A percentile compares a stretch with the other conserved stretches of the same genome.
Evolutionary conservation across 1,140 invertebrate species (phyloP).

Genomic region (Eriosoma lanigerum): DNA sequence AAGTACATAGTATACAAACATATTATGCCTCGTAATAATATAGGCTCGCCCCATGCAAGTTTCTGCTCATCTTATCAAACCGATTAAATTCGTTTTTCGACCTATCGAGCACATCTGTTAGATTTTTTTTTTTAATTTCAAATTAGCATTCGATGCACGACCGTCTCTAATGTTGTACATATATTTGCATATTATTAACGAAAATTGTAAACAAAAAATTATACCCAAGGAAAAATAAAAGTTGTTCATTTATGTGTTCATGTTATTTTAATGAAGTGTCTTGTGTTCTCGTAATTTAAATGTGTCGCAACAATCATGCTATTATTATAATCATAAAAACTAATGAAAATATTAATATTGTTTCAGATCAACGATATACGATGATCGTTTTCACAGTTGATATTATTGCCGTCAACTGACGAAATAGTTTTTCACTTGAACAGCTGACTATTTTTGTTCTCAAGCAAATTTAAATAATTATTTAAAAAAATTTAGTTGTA

Average conservation of each 20-base stretch:
- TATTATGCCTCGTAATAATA: neutral
- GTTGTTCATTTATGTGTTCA: too few species aligned
- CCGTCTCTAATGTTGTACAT: neutral
- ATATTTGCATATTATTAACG: conserved; percentile 9
- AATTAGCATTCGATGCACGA: neutral
- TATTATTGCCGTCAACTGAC: neutral
- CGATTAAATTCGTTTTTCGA: neutral
- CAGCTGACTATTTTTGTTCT: conserved; percentile 32
- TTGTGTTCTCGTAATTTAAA: too few species aligned
- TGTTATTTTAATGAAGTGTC: too few species aligned
- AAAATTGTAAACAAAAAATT: too few species aligned
- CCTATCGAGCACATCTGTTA: neutral
- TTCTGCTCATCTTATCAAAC: neutral
- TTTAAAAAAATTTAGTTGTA: too few species aligned
- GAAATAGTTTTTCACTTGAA: conserved; percentile 5
- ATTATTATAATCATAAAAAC: neutral
- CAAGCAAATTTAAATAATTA: neutral
- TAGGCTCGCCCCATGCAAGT: neutral
- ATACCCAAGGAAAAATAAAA: too few species aligned
- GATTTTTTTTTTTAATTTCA: neutral
- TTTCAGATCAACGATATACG: conserved; percentile 11
- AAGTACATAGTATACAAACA: too few species aligned
- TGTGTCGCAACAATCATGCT: neutral
- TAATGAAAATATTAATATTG: neutral
- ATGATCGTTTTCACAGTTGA: neutral